These are phyloP conservation scores for Choloepus hoffmanni DNA, from an alignment of 2,113 vertebrate species.

Conservation along the genomic window DNA sequence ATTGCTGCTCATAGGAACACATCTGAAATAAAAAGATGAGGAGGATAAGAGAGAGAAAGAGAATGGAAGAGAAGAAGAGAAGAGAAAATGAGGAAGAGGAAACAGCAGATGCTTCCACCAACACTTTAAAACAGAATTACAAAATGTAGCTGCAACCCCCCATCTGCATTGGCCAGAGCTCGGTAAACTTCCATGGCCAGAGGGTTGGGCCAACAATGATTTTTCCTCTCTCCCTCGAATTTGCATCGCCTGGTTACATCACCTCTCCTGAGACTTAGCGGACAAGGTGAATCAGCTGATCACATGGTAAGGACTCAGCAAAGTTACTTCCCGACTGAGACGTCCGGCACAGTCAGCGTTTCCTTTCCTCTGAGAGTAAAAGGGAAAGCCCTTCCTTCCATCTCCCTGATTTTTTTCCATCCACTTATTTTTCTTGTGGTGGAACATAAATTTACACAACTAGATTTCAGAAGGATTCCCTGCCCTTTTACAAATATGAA, in stretches of 20 bases:
- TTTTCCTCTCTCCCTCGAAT: background rate
- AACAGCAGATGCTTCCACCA: background rate
- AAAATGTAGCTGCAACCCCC: background rate
- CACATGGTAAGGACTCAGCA: constrained; percentile 26
- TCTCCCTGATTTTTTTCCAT: background rate
- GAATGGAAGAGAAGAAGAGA: background rate
- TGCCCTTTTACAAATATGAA: background rate
- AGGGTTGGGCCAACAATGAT: background rate
- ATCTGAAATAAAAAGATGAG: background rate
- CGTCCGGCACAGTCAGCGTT: background rate
- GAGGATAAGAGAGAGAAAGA: background rate
- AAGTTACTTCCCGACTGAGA: constrained; percentile 11
- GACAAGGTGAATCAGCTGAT: constrained; percentile 64
- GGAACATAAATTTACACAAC: background rate
- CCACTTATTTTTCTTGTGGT: background rate
- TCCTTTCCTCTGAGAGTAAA: constrained; percentile 6
- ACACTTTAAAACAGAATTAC: background rate
- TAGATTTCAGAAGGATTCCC: constrained; percentile 3
- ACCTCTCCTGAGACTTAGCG: background rate
- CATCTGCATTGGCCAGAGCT: background rate
- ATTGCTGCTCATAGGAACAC: background rate
- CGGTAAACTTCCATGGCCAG: background rate
- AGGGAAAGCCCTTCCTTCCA: constrained; percentile 50
- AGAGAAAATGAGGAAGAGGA: background rate
- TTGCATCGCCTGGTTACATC: constrained; percentile 29